phyloP scores from a whole-genome alignment of 2,888 invertebrate species.

The Platypus cylindrus region DNA sequence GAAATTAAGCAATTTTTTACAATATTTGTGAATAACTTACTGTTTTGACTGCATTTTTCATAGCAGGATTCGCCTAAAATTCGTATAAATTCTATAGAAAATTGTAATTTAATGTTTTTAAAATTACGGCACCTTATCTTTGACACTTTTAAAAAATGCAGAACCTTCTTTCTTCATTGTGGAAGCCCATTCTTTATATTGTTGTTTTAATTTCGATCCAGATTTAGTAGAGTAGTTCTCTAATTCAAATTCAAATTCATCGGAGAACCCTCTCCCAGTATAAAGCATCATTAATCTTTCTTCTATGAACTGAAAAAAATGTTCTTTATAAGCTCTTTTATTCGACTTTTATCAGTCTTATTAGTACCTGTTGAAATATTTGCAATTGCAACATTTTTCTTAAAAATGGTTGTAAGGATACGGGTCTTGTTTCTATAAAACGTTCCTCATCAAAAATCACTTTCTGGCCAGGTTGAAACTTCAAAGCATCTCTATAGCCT shows the following conservation, averaged over 20 bases:
- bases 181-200: conserved; percentile 70
- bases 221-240: conserved; percentile 56
- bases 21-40: no score
- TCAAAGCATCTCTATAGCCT: conserved; percentile 83
- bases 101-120: not conserved
- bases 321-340: not conserved
- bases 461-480: conserved; percentile 55
- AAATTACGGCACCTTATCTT: conserved; percentile 57
- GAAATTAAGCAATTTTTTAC: no score
- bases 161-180: conserved; percentile 70
- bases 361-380: conserved; percentile 77
- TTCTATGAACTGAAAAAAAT: conserved; percentile 68
- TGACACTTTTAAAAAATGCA: conserved; percentile 74
- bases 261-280: conserved; percentile 83
- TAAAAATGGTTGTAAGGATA: conserved; percentile 77
- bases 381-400: conserved; percentile 84
- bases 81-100: not conserved
- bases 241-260: conserved; percentile 89
- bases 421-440: conserved; percentile 76
- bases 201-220: conserved; percentile 49
- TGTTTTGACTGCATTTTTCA: conserved; percentile 86
- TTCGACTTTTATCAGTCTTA: not conserved
- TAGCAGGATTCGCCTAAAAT: conserved; percentile 85
- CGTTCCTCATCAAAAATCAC: conserved; percentile 79
- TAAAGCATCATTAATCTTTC: conserved; percentile 86